Percentiles rank a stretch among this genome's conserved stretches.
Conservation (phyloP, 2,113 vertebrate species). For the Thermophis baileyi region DNA sequence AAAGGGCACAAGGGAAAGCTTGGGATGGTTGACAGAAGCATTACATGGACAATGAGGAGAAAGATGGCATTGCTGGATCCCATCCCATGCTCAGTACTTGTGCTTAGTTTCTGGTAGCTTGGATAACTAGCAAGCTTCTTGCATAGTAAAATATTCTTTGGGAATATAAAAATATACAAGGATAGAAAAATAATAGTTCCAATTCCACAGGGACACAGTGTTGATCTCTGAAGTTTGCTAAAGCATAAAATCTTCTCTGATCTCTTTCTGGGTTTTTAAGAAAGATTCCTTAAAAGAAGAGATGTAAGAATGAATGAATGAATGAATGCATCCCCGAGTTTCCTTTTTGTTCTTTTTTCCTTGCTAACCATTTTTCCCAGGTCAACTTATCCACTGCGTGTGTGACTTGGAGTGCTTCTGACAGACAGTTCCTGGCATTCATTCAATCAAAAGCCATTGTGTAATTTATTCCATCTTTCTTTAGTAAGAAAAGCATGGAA, state of each 20-base stretch:
- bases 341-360: neutral
- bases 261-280: neutral
- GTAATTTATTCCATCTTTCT: neutral
- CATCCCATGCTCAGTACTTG: fast-evolving
- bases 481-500: neutral
- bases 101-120: neutral
- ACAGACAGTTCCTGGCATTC: neutral
- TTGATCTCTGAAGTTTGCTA: neutral
- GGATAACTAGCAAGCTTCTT: neutral
- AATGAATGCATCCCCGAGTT: neutral
- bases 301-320: neutral
- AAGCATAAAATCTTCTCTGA: neutral
- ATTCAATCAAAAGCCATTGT: neutral
- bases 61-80: neutral
- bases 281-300: neutral
- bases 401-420: neutral
- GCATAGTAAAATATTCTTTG: neutral
- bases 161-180: neutral
- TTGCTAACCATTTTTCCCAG: neutral
- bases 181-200: neutral
- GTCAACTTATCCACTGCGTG: neutral
- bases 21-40: neutral
- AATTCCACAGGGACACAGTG: neutral
- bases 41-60: neutral
- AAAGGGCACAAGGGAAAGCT: neutral